phyloP scores from a whole-genome alignment of 1,140 invertebrate species.

The Aplysia californica region DNA sequence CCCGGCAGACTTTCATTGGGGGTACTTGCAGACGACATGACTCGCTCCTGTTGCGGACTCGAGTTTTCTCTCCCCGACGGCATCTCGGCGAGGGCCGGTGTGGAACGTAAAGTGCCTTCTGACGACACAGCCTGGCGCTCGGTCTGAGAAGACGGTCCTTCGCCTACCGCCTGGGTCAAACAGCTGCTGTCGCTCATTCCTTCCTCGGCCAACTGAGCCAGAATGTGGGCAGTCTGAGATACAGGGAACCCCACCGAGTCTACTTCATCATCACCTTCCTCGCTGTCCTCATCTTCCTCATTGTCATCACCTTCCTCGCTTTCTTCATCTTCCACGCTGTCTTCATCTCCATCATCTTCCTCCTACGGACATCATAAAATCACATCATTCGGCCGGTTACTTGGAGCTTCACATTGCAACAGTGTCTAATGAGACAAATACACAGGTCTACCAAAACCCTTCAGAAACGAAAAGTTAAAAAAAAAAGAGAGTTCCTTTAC shows the following conservation, averaged over 20 bases:
- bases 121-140: not conserved
- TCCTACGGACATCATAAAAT: not conserved
- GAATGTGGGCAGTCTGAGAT: constrained; percentile 44
- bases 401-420: not conserved
- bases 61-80: not conserved
- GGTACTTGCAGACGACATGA: not conserved
- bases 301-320: not conserved
- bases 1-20: too few relatives aligned
- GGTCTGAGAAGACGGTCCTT: not conserved
- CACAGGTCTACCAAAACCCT: too few relatives aligned
- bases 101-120: not conserved
- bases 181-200: not conserved
- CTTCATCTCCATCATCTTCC: not conserved
- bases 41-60: not conserved
- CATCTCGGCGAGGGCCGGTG: not conserved
- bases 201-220: constrained; percentile 45
- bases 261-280: not conserved
- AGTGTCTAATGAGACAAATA: too few relatives aligned
- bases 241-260: not conserved
- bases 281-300: not conserved
- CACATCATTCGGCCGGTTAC: not conserved
- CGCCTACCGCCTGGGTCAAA: not conserved
- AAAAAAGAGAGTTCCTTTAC: too few relatives aligned
- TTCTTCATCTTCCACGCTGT: not conserved
- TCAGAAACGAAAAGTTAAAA: too few relatives aligned